Evolutionary conservation across 2,888 invertebrate species (phyloP), one percentile per base, ranked within the genome.

Genomic region (Dioctria linearis): DNA sequence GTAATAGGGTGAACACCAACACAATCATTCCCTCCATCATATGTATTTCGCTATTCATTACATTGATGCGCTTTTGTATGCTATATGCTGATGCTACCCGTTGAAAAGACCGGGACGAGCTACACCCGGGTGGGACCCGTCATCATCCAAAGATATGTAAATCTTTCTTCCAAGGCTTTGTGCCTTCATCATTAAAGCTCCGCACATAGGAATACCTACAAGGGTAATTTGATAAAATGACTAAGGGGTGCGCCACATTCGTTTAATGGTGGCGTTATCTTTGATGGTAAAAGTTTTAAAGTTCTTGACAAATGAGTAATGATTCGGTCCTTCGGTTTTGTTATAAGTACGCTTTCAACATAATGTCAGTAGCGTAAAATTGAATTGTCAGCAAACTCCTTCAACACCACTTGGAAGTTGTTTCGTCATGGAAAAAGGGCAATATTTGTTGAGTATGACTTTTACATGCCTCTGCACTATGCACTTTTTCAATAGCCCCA

Each of bases 151-250:
- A 40, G n/a, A 73, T 73, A 42, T 73, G 73, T 57, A 57, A 73
- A 73, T 73, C 57, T 73, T 73, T 57, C 59, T 40, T 57, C 42
- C 59, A 42, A 73, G 25, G 8, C 25, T 13, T 57, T 73, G 40
- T 59, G 57, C 73, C 57, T 59, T 73, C 73, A 73, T 73, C 73
- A 73, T 73, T 73, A 73, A 59, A 13, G 11, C 25, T 59, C 8
- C 25, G 25, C 25, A 25, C 25, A 25, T 13, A 25, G 42, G 57
- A 6, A 4, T 25, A 25, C 25, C 25, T 25, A 25, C 25, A 25
- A 25, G 25, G 73, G 73, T 73, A 73, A 73, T 73, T 73, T 57
- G 57, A 57, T 73, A 59, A 51, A 71, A n/a, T 4, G 40, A 2
- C 39, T 9, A 13, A 13, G 13, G 43, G 39, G 5, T 8, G 25